Evolutionary conservation across 2,797 vertebrate species (phyloP).

Genomic region (Loriculus beryllinus): DNA sequence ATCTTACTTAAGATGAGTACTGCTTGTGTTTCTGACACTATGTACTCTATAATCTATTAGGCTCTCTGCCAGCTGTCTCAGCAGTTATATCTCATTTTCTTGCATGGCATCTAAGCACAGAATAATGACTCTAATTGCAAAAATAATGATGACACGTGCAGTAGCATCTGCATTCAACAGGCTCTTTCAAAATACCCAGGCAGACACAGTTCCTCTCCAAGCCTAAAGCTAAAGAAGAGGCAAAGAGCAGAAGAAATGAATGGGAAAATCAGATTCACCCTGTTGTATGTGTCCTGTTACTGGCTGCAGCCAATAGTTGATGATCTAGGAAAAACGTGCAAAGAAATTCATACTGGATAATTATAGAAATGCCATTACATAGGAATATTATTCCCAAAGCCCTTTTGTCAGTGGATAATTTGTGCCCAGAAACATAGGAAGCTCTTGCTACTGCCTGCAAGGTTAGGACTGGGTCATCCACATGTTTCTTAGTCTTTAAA

Average conservation of each 20-base stretch:
- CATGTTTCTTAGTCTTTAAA: background rate
- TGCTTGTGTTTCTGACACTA: background rate
- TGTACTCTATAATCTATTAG: background rate
- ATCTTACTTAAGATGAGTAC: background rate
- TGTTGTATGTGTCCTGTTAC: accelerated
- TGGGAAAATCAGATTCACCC: background rate
- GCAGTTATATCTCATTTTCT: background rate
- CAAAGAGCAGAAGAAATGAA: background rate
- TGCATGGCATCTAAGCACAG: background rate
- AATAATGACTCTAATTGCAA: background rate
- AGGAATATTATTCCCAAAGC: background rate
- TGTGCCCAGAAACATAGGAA: background rate
- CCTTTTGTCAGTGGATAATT: background rate
- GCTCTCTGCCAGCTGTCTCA: background rate
- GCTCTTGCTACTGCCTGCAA: background rate
- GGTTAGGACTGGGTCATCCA: background rate
- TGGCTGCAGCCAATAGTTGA: background rate
- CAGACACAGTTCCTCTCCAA: background rate
- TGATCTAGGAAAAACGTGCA: background rate
- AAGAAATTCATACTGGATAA: background rate
- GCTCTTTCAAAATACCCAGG: background rate
- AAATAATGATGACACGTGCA: background rate
- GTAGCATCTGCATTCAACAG: background rate
- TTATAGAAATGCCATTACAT: background rate
- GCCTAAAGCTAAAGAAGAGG: background rate